Conservation (phyloP, 2,113 vertebrate species). For the Lanius ludovicianus region DNA sequence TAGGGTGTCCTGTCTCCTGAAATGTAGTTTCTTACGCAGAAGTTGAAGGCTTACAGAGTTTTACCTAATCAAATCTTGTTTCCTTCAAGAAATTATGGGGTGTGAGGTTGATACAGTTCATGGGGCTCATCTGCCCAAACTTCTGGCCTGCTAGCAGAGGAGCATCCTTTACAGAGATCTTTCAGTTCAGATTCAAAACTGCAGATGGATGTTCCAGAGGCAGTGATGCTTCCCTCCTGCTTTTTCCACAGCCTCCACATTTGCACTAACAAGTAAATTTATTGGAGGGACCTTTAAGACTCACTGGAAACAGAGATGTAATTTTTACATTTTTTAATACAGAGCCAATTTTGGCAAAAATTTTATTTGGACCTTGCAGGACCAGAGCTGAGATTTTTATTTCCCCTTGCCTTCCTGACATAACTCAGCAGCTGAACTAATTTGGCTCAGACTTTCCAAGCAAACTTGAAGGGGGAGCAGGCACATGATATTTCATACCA, state of each 20-base stretch:
- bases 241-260: background rate
- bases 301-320: background rate
- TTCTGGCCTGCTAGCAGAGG: background rate
- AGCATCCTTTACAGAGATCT: background rate
- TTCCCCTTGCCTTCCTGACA: background rate
- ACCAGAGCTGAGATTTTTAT: background rate
- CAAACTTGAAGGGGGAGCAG: background rate
- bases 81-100: background rate
- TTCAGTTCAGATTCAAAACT: background rate
- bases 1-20: background rate
- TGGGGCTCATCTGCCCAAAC: background rate
- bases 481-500: background rate
- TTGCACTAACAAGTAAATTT: background rate
- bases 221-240: background rate
- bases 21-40: background rate
- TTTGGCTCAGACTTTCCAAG: constrained; percentile 47
- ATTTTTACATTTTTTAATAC: background rate
- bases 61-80: background rate
- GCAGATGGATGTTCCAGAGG: background rate
- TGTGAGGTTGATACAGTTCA: background rate
- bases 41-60: background rate
- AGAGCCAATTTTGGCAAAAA: background rate
- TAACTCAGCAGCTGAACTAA: constrained; percentile 4
- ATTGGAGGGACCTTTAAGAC: background rate
- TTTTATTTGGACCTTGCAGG: background rate